Evolutionary conservation across 2,797 vertebrate genomes (phyloP), one percentile per base, ranked within the genome.

Genomic region (Brachyrhaphis roseni): DNA sequence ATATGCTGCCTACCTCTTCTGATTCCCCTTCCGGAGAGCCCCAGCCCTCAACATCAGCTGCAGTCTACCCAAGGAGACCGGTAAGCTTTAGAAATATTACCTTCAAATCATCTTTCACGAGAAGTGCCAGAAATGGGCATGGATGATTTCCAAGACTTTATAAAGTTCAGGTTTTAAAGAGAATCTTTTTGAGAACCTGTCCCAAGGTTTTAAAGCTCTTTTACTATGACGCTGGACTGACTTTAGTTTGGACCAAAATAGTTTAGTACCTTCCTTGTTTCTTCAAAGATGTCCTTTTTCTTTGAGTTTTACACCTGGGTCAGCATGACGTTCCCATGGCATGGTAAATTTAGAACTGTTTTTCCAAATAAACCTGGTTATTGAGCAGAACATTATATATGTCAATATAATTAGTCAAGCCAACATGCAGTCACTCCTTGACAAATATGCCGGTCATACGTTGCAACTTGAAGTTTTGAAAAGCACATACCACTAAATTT

Each of bases 1-100:
- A 93, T 84, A 90, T 95, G 43, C 80, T 94, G 31, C 92, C 95
- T 16, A 78, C 94, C 74, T 90, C 93, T 18, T 87, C 94, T 28
- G 88, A 83, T 57, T 89, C 92, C 57, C 81, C 85, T 73, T 80
- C 82, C 36, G 85, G 46, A 72, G 79, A 87, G 5, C 59, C 87
- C 0, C 84, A 92, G 74, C 83, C 94, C 10, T 87, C 92, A 28
- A 91, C 90, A 77, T 92, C 92, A 81, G 75, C 93, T 82, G 66
- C 85, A 55, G 59, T 59, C 59, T 94, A 93, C 90, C 39, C 72
- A 18, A 84, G 90, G 70, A 92, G 55, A 72, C 87, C 85, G 88
- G 95, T 96, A 87, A 82, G 84, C 1, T 39, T 75, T 46, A 0
- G 28, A 34, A 4, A 0, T 13, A 23, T 26, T 12, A 16, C 34